Percentiles rank a stretch among this genome's conserved stretches.
Conservation (phyloP, 2,888 invertebrate genomes). For the Gordius sp. region DNA sequence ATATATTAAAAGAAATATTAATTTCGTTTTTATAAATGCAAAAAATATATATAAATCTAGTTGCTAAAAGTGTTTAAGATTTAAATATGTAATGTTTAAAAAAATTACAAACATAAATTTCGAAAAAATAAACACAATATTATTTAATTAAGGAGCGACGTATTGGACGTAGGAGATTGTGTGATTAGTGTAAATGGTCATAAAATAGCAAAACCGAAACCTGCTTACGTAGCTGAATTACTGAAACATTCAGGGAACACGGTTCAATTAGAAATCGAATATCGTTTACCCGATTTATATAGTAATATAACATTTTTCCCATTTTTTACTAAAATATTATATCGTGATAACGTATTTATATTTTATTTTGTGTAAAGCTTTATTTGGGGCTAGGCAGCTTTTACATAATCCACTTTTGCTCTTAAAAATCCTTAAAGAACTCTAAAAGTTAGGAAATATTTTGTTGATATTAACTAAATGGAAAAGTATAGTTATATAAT, state of each 20-base stretch:
- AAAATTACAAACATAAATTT: background rate
- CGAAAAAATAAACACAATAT: background rate
- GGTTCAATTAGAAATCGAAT: slow-evolving; percentile 7
- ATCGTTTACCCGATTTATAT: background rate
- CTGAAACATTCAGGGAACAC: background rate
- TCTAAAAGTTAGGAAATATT: too few relatives aligned
- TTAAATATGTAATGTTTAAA: background rate
- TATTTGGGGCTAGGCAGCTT: too few relatives aligned
- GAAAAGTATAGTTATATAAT: too few relatives aligned
- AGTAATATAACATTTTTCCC: too few relatives aligned
- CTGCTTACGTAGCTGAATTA: background rate
- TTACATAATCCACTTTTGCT: too few relatives aligned
- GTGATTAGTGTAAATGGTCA: background rate
- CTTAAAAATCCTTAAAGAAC: too few relatives aligned
- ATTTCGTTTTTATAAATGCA: too few relatives aligned
- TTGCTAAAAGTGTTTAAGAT: background rate
- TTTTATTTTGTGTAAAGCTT: too few relatives aligned
- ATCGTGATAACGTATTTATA: too few relatives aligned
- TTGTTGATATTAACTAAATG: too few relatives aligned
- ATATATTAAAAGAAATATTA: too few relatives aligned
- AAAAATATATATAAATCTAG: background rate
- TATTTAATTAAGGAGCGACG: background rate
- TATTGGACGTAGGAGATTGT: background rate
- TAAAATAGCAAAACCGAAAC: background rate
- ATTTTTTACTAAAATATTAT: too few relatives aligned